Evolutionary conservation across 2,113 vertebrate genomes (phyloP).

Genomic region (Gadus chalcogrammus): DNA sequence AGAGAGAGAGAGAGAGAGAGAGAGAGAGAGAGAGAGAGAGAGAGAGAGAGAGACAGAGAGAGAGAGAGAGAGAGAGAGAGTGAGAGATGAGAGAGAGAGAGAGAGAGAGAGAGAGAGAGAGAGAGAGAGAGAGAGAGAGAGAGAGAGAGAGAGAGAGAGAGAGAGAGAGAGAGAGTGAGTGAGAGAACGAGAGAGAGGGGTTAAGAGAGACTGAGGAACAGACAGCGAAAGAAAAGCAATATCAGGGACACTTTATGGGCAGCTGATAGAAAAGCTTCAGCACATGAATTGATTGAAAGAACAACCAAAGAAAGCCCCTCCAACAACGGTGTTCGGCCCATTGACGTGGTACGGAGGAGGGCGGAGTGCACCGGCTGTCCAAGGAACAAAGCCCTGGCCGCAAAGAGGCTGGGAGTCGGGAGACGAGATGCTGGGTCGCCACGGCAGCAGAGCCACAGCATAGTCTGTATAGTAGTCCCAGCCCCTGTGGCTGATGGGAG

Average conservation of each 20-base stretch:
- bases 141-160: not conserved
- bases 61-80: too few relatives aligned
- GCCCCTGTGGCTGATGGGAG: constrained; percentile 38
- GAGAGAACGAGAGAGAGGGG: not conserved
- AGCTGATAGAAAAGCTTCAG: constrained; percentile 42
- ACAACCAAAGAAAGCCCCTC: not conserved
- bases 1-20: too few relatives aligned
- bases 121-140: too few relatives aligned
- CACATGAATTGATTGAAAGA: constrained; percentile 39
- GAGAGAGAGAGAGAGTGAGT: not conserved
- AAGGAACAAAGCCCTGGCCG: constrained; percentile 47
- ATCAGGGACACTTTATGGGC: constrained; percentile 28
- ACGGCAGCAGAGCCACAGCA: constrained; percentile 26
- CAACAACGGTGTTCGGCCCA: constrained; percentile 39
- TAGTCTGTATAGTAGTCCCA: constrained; percentile 27
- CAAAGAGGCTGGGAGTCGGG: constrained; percentile 44
- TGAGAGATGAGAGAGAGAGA: too few relatives aligned
- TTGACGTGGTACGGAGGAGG: constrained; percentile 30
- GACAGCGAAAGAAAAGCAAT: constrained; percentile 11
- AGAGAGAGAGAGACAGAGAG: too few relatives aligned
- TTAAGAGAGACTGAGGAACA: not conserved
- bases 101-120: too few relatives aligned
- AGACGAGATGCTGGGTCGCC: constrained; percentile 25
- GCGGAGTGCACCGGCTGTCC: constrained; percentile 29
- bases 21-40: constrained; percentile 3